A percentile compares a stretch with the other conserved stretches of the same genome.
phyloP scores from a whole-genome alignment of 2,113 vertebrate species.

The Rhinolophus sinicus region DNA sequence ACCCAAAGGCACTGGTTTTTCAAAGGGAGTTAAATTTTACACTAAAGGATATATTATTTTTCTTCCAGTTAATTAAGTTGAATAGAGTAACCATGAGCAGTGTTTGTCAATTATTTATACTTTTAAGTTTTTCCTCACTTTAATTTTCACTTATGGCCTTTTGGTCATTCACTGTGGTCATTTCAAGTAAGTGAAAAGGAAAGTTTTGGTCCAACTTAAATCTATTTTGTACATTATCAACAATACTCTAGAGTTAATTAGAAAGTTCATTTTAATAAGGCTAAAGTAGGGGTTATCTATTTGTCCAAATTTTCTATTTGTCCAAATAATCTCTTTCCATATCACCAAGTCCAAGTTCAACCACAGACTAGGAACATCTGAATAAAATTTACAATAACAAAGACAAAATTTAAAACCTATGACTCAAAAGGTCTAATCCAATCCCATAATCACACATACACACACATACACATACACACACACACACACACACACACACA shows the following conservation, averaged over 20 bases:
- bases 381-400: neutral
- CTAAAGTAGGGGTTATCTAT: neutral
- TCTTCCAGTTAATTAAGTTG: neutral
- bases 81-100: neutral
- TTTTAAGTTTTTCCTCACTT: neutral
- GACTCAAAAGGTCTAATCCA: neutral
- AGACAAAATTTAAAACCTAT: neutral
- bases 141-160: neutral
- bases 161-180: neutral
- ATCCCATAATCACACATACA: neutral
- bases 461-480: neutral
- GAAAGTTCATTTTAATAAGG: conserved; percentile 21
- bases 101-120: neutral
- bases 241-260: neutral
- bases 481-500: neutral
- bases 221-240: neutral
- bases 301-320: neutral
- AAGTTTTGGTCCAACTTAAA: neutral
- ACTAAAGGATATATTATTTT: neutral
- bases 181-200: neutral
- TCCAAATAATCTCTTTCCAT: neutral
- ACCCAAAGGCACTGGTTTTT: neutral
- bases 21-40: conserved; percentile 17
- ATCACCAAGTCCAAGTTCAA: neutral
- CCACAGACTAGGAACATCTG: neutral